Percentiles rank a stretch among this genome's conserved stretches.
Evolutionary conservation across 2,888 invertebrate species (phyloP).

Genomic region (Diplolepis rosae): DNA sequence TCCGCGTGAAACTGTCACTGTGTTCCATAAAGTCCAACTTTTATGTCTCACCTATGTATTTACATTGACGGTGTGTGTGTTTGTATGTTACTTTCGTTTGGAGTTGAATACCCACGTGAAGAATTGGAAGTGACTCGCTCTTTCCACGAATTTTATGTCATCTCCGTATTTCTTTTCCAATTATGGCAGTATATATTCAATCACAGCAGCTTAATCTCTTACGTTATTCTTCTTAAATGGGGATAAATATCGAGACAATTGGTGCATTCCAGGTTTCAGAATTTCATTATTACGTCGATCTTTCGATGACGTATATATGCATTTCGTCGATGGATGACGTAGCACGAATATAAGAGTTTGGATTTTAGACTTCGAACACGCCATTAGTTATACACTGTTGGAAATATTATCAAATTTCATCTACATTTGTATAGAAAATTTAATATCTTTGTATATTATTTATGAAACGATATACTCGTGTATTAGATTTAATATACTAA

Average conservation of each 20-base stretch:
- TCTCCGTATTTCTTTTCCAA: conserved; percentile 13
- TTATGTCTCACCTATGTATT: not conserved
- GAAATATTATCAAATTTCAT: too few relatives aligned
- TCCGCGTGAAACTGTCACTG: not conserved
- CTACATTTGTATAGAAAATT: too few relatives aligned
- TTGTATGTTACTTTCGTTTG: conserved; percentile 1
- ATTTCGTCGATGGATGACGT: conserved; percentile 30
- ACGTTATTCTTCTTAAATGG: not conserved
- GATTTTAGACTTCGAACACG: too few relatives aligned
- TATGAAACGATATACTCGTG: too few relatives aligned
- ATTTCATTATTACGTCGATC: conserved; percentile 23
- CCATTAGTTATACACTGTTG: too few relatives aligned
- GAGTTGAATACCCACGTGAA: conserved; percentile 33
- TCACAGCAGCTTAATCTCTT: not conserved
- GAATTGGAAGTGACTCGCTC: conserved; percentile 41
- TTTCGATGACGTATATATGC: conserved; percentile 23
- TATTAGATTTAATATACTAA: too few relatives aligned
- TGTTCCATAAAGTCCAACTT: not conserved
- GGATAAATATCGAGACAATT: conserved; percentile 30
- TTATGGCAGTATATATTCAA: conserved; percentile 5
- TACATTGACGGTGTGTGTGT: not conserved
- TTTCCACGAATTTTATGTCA: conserved; percentile 42
- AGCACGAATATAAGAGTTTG: not conserved
- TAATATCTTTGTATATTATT: too few relatives aligned
- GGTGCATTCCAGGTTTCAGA: not conserved